These are phyloP conservation scores for Coenonympha glycerion DNA, from an alignment of 2,888 invertebrate genomes.

Conservation along the genomic window DNA sequence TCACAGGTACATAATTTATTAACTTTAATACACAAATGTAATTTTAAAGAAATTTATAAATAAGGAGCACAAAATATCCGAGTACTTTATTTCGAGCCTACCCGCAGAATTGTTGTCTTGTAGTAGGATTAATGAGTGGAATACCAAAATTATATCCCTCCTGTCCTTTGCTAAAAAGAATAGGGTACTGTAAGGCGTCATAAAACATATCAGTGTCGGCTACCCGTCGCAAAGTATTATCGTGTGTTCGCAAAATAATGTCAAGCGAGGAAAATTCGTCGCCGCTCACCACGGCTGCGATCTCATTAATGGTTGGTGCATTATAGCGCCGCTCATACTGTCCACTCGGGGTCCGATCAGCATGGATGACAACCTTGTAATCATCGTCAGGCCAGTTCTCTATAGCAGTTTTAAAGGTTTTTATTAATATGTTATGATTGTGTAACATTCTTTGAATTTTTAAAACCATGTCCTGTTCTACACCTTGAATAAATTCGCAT, in stretches of 20 bases:
- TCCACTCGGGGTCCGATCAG: slow-evolving; percentile 34
- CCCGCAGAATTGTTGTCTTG: too few species aligned
- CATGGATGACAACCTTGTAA: slow-evolving; percentile 35
- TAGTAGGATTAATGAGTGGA: slow-evolving; percentile 28
- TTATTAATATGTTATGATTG: slow-evolving; percentile 31
- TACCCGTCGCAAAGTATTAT: slow-evolving; percentile 34
- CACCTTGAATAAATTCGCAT: slow-evolving; percentile 30
- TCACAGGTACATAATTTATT: too few species aligned
- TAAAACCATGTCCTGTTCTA: slow-evolving; percentile 31
- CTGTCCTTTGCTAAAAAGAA: slow-evolving; percentile 40
- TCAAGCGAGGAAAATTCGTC: too few species aligned
- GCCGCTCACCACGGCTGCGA: too few species aligned
- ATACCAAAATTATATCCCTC: slow-evolving; percentile 37
- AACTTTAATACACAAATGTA: too few species aligned
- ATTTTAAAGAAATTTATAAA: too few species aligned
- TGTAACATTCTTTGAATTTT: slow-evolving; percentile 36
- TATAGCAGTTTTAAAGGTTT: slow-evolving; percentile 36
- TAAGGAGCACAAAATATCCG: too few species aligned
- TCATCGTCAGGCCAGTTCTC: slow-evolving; percentile 33
- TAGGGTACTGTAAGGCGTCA: slow-evolving; percentile 45
- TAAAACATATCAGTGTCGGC: slow-evolving; percentile 38
- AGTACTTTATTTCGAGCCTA: too few species aligned
- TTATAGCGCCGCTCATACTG: slow-evolving; percentile 37
- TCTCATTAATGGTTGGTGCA: background rate
- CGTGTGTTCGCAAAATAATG: too few species aligned